Evolutionary conservation across 2,113 vertebrate genomes (phyloP).

Genomic region (Pimephales promelas): DNA sequence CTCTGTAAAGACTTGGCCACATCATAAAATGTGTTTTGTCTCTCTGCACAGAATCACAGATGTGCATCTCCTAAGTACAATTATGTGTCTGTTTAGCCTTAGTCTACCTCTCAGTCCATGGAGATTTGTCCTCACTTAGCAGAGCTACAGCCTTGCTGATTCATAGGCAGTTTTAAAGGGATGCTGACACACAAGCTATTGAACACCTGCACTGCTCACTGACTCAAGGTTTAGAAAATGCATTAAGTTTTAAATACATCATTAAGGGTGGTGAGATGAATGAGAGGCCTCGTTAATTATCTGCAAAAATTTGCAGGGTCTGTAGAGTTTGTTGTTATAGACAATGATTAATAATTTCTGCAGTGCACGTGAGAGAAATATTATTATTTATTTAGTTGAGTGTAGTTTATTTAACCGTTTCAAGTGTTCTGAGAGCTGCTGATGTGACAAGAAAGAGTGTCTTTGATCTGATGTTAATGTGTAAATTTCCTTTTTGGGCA

Average conservation of each 20-base stretch:
- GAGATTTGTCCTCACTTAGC: slow-evolving; percentile 38
- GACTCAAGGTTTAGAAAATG: slow-evolving; percentile 32
- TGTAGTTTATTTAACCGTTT: background rate
- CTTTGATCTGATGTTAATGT: slow-evolving; percentile 43
- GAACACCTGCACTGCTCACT: slow-evolving; percentile 43
- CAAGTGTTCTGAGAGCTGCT: background rate
- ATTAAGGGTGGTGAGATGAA: slow-evolving; percentile 41
- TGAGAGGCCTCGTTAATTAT: slow-evolving; percentile 34
- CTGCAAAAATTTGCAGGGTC: slow-evolving; percentile 20
- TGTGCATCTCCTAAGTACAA: slow-evolving; percentile 3
- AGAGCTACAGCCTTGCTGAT: slow-evolving; percentile 42
- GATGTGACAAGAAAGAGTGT: slow-evolving; percentile 29
- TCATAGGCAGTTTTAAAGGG: slow-evolving; percentile 44
- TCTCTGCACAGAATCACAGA: slow-evolving; percentile 24
- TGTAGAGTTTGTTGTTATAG: slow-evolving; percentile 6
- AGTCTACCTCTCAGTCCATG: slow-evolving; percentile 14
- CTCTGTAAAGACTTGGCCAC: background rate
- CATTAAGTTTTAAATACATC: slow-evolving; percentile 51
- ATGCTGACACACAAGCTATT: slow-evolving; percentile 53
- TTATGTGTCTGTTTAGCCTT: slow-evolving; percentile 27
- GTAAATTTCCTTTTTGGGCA: slow-evolving; percentile 20
- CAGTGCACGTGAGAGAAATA: background rate
- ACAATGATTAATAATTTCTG: slow-evolving; percentile 26
- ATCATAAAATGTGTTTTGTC: slow-evolving; percentile 36
- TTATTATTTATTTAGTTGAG: slow-evolving; percentile 20